A percentile compares a stretch with the other conserved stretches of the same genome.
Conservation (phyloP, 2,113 vertebrate genomes). For the Dunckerocampus dactyliophorus region DNA sequence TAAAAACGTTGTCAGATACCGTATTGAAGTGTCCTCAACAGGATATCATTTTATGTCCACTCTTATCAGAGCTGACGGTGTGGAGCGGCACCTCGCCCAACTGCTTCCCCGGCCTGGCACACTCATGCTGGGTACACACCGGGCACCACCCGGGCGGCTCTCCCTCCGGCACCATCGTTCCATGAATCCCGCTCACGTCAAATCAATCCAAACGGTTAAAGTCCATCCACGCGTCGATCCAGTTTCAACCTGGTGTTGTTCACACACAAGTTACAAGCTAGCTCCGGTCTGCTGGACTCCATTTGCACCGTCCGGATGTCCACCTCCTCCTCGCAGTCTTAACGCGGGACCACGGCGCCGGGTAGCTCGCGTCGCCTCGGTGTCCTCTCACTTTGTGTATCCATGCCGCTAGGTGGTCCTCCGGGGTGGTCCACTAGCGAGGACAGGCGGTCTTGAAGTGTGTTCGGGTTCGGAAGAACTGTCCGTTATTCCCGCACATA, state of each 20-base stretch:
- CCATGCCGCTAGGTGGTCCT: conserved; percentile 42
- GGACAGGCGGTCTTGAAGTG: neutral
- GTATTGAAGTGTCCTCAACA: conserved; percentile 27
- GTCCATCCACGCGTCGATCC: conserved; percentile 42
- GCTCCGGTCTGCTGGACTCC: conserved; percentile 52
- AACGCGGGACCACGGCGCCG: conserved; percentile 39
- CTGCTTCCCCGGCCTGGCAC: conserved; percentile 61
- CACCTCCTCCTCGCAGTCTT: conserved; percentile 46
- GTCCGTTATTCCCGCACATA: conserved; percentile 53
- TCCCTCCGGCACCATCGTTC: conserved; percentile 84
- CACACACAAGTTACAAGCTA: conserved; percentile 47
- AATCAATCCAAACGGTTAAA: conserved; percentile 36
- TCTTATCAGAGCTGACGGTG: conserved; percentile 29
- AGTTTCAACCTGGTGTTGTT: conserved; percentile 70
- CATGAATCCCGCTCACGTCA: conserved; percentile 67
- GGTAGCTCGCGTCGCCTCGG: conserved; percentile 33
- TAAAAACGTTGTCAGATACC: conserved; percentile 4
- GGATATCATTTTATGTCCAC: conserved; percentile 46
- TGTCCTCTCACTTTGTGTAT: conserved; percentile 21
- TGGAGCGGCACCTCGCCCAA: conserved; percentile 42
- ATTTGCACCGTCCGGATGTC: conserved; percentile 63
- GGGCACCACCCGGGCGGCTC: conserved; percentile 65
- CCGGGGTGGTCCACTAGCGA: neutral
- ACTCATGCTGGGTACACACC: conserved; percentile 77
- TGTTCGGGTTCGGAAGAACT: conserved; percentile 5